phyloP scores from a whole-genome alignment of 2,888 invertebrate species.

The Elegia similella region DNA sequence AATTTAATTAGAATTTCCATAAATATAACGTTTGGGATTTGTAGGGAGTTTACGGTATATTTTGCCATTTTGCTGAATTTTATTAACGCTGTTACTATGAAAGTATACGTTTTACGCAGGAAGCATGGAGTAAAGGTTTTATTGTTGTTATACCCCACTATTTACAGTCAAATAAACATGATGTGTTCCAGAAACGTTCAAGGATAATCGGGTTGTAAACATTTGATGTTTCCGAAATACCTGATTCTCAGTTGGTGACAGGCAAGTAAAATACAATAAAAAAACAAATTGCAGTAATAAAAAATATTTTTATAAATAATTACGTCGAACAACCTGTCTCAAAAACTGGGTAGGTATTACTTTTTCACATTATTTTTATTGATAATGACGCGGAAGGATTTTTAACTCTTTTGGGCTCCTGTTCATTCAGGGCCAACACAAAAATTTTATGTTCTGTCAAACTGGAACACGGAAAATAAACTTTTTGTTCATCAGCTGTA shows the following conservation, averaged over 20 bases:
- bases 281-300: neutral
- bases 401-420: constrained; percentile 20
- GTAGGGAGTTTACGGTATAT: neutral
- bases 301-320: neutral
- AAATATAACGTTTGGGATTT: neutral
- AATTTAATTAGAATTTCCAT: neutral
- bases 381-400: neutral
- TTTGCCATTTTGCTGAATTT: constrained; percentile 3
- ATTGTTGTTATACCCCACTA: neutral
- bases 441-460: constrained; percentile 46
- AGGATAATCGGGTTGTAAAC: neutral
- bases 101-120: neutral
- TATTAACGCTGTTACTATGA: neutral
- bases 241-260: neutral
- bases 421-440: constrained; percentile 33
- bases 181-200: neutral
- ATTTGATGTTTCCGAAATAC: neutral
- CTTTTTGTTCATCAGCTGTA: constrained; percentile 70
- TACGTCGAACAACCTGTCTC: neutral
- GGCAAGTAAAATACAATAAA: neutral
- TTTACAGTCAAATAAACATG: constrained; percentile 7
- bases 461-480: constrained; percentile 56
- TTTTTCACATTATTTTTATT: neutral
- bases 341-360: neutral
- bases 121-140: neutral